These are phyloP conservation scores for Heliocidaris erythrogramma DNA, from an alignment of 35 echinoderm and acorn worm genomes.

Conservation along the genomic window DNA sequence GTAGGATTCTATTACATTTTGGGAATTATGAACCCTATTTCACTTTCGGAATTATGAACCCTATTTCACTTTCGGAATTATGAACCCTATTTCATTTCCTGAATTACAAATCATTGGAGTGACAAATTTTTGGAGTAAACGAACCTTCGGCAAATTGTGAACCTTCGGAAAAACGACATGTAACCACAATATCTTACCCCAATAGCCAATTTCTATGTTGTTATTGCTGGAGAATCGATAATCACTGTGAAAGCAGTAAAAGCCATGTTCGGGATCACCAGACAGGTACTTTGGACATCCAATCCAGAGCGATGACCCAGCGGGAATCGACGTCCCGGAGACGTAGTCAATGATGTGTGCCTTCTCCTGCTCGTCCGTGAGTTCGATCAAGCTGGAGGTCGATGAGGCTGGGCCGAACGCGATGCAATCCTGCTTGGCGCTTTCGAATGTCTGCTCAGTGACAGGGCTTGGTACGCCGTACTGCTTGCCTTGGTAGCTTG, in stretches of 20 bases:
- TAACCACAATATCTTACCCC: background rate
- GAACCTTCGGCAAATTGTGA: too few relatives aligned
- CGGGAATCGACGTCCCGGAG: background rate
- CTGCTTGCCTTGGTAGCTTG: background rate
- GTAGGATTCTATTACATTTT: too few relatives aligned
- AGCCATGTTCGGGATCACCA: background rate
- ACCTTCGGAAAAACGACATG: too few relatives aligned
- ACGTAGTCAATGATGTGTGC: background rate
- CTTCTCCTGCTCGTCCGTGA: background rate
- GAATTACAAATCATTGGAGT: too few relatives aligned
- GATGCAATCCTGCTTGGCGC: background rate
- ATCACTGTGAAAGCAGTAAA: background rate
- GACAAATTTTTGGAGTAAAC: too few relatives aligned
- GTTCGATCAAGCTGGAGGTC: background rate
- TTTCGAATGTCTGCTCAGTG: background rate
- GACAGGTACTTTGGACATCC: background rate
- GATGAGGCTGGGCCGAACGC: background rate
- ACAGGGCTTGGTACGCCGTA: background rate
- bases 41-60: too few relatives aligned
- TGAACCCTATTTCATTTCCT: too few relatives aligned
- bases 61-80: too few relatives aligned
- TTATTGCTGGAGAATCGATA: background rate
- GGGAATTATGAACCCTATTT: too few relatives aligned
- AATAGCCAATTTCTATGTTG: background rate
- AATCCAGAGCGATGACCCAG: background rate